Conservation (phyloP, 64 coral and sea anemone species). For the Orbicella faveolata region DNA sequence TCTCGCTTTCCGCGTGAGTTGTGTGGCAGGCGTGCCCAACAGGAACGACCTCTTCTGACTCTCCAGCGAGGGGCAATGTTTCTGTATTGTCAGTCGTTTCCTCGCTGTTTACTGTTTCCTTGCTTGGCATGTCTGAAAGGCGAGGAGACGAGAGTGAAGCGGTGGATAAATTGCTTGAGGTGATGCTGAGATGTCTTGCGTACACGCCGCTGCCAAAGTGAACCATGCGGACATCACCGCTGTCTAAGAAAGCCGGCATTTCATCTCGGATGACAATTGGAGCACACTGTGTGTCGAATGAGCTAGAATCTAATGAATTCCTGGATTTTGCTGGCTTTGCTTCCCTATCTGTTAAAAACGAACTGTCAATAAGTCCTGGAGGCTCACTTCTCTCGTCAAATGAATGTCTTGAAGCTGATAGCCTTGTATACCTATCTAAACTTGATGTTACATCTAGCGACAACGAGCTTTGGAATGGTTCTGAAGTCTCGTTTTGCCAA, state of each 20-base stretch:
- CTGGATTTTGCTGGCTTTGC: background rate
- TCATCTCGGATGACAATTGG: background rate
- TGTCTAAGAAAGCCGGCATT: background rate
- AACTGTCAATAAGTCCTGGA: background rate
- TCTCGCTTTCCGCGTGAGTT: background rate
- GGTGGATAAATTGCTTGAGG: background rate
- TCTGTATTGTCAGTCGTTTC: background rate
- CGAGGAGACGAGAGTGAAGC: background rate
- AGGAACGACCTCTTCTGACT: background rate
- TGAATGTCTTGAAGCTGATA: background rate
- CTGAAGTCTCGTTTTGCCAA: background rate
- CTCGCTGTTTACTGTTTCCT: background rate
- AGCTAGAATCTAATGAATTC: background rate
- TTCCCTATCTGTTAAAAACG: background rate
- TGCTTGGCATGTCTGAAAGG: background rate
- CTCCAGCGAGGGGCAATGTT: background rate
- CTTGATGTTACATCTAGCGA: too few relatives aligned
- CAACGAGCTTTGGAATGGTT: too few relatives aligned
- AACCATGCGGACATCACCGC: background rate
- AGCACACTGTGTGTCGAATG: too few relatives aligned
- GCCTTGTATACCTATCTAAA: background rate
- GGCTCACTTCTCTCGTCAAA: background rate
- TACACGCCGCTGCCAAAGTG: background rate
- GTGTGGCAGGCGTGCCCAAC: background rate
- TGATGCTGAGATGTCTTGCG: background rate